Base-by-base conservation (phyloP, 2,888 invertebrate genomes). In the Pterostichus niger region DNA sequence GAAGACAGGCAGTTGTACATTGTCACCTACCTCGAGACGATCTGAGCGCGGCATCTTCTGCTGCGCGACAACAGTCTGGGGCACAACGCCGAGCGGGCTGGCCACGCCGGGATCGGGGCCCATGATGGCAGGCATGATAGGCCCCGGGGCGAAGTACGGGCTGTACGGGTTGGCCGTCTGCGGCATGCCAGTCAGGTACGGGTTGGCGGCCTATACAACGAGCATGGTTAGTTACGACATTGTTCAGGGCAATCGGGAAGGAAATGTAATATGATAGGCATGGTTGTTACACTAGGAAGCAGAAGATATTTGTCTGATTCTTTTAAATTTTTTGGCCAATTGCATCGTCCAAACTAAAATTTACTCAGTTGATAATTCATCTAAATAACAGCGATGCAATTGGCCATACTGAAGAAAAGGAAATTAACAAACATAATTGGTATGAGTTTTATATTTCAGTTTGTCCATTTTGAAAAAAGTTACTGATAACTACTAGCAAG, bases 1-100 rank as follows among this genome's bases (percentile, higher is more conserved):
- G 59, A 59, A 85, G 81, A 95, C 94, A 40, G 0, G 3, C 40
- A 40, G 40, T 40, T 40, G 9, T 6, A 49, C 11, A 49, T 13
- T 61, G 10, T 35, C 64, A 64, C 68, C 40, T 94, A 98, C 98
- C 97, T 98, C 98, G 92, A 98, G 94, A 92, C 98, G 94, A 92
- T 98, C 98, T 90, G 97, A 95, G 91, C 98, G 95, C 88, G 96
- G 96, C 93, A 97, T 93, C 93, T 98, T 98, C 93, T 97, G 97
- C 92, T 97, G 95, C 88, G 93, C 91, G 91, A 95, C 96, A 90
- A 95, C 96, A 90, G 94, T 95, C 93, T 96, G 96, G 91, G 93
- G 96, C 91, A 94, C 95, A 88, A 94, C 95, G 86, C 96, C 96
- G 87, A 97, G 92, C 86, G 96, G 96, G 89, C 96, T 96, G 88